A percentile compares a stretch with the other conserved stretches of the same genome.
These are phyloP conservation scores for Struthidea cinerea DNA, from an alignment of 2,113 vertebrate species.

Conservation along the genomic window DNA sequence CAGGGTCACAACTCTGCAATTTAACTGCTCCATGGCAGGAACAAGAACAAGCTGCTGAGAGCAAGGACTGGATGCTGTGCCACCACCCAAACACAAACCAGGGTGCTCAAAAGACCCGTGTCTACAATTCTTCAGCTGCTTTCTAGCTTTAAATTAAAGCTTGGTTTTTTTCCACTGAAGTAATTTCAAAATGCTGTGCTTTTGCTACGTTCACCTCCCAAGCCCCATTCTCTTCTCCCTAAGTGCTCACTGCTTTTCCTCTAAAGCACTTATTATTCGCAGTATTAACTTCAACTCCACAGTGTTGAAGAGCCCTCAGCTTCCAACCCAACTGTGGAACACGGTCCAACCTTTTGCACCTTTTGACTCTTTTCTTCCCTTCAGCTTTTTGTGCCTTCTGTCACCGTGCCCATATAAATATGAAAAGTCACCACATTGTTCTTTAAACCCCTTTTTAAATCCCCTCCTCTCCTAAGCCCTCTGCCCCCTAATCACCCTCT, in stretches of 20 bases:
- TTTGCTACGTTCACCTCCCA: background rate
- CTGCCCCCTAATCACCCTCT: background rate
- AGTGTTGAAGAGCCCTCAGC: background rate
- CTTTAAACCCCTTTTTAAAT: background rate
- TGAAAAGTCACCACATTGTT: background rate
- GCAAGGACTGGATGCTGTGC: background rate
- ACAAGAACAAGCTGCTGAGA: background rate
- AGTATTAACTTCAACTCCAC: background rate
- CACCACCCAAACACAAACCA: background rate
- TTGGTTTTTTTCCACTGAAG: background rate
- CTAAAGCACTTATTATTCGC: background rate
- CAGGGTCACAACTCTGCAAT: background rate
- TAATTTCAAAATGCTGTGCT: background rate
- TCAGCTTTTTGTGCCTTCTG: background rate
- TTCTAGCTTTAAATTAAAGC: background rate
- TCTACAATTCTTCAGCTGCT: background rate
- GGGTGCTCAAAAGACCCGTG: background rate
- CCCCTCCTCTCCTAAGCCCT: background rate
- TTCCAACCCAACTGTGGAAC: fast-evolving
- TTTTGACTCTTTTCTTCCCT: background rate
- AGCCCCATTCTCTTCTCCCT: background rate
- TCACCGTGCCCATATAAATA: background rate
- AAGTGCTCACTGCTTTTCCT: background rate
- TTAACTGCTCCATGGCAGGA: background rate
- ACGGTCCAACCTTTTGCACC: background rate